These are phyloP conservation scores for Alentia gelatinosa DNA, from an alignment of 2,888 invertebrate genomes.

Conservation along the genomic window DNA sequence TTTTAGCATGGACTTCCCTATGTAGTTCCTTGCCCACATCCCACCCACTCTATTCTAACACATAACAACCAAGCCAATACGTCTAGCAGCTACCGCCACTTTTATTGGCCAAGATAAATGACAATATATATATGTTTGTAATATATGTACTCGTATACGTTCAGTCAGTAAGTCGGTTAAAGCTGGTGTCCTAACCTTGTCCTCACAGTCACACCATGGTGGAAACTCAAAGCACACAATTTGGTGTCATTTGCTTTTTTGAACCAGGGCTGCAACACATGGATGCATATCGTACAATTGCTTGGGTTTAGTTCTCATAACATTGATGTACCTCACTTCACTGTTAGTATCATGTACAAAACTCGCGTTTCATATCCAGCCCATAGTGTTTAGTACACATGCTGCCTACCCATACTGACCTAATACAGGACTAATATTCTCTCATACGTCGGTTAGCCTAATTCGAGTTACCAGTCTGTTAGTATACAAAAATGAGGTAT, in stretches of 20 bases:
- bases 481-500: background rate
- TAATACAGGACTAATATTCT: too few species aligned
- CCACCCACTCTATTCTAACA: constrained; percentile 1
- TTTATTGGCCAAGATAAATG: constrained; percentile 4
- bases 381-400: too few species aligned
- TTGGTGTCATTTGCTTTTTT: too few species aligned
- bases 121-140: background rate
- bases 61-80: background rate
- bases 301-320: background rate
- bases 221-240: too few species aligned
- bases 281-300: background rate
- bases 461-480: too few species aligned
- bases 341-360: too few species aligned
- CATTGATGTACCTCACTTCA: too few species aligned
- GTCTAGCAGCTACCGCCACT: background rate
- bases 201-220: background rate
- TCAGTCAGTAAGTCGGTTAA: background rate
- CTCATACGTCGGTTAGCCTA: too few species aligned
- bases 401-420: too few species aligned
- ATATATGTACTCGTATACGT: background rate
- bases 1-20: background rate
- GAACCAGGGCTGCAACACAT: background rate
- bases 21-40: background rate
- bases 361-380: too few species aligned
- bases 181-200: background rate